These are phyloP conservation scores for Caenorhabditis afra DNA, from an alignment of 2,888 invertebrate genomes.

Conservation along the genomic window DNA sequence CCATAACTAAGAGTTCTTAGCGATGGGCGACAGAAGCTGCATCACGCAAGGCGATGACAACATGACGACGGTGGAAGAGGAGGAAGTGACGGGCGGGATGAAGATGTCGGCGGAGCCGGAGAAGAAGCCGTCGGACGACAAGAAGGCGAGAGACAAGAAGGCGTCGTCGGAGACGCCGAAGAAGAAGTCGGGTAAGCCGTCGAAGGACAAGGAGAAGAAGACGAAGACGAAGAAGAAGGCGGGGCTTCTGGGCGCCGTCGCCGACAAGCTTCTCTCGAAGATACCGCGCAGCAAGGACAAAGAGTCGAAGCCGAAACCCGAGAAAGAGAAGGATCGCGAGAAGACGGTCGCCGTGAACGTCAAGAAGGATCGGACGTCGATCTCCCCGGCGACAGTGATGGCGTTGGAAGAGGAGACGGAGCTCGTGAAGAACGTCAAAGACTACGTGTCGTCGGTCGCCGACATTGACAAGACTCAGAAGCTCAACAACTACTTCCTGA, in stretches of 20 bases:
- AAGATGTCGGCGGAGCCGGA: not conserved
- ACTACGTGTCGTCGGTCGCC: not conserved
- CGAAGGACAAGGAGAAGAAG: not conserved
- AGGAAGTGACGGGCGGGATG: not conserved
- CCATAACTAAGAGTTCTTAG: not conserved
- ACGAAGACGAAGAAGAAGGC: conserved; percentile 8
- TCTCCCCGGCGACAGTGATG: too few relatives aligned
- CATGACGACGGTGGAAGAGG: not conserved
- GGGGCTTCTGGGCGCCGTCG: not conserved
- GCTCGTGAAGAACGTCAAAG: conserved; percentile 9
- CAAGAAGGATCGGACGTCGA: not conserved
- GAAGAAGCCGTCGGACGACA: not conserved
- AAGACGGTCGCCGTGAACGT: not conserved
- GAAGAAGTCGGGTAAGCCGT: not conserved
- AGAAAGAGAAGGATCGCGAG: not conserved
- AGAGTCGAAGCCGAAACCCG: not conserved
- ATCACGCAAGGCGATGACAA: not conserved
- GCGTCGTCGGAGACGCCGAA: not conserved
- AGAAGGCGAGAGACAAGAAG: not conserved
- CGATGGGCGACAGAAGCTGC: not conserved
- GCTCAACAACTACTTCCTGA: conserved; percentile 3
- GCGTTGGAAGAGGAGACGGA: not conserved
- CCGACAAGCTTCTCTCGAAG: not conserved
- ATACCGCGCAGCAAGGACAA: not conserved
- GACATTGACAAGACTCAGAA: conserved; percentile 2